Percentiles rank a stretch among this genome's conserved stretches.
Conservation (phyloP, 2,797 vertebrate species). For the Peromyscus eremicus region DNA sequence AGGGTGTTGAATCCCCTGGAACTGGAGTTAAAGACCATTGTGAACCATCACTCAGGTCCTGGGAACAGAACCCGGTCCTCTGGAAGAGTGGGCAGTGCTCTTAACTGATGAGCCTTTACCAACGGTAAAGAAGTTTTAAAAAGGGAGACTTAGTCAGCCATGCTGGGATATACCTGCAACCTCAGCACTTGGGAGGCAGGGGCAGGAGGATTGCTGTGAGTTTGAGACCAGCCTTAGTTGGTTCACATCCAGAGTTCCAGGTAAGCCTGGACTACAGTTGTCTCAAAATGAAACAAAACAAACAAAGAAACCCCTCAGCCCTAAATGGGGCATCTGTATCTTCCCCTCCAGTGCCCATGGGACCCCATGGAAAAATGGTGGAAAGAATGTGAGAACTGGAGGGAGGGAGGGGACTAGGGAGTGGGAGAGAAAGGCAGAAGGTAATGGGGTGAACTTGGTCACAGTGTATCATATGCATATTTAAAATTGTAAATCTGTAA, state of each 20-base stretch:
- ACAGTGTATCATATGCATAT: background rate
- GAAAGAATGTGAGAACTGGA: background rate
- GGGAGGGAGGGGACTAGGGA: background rate
- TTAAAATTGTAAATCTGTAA: background rate
- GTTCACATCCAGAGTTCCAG: background rate
- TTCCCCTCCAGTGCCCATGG: background rate
- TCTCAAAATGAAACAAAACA: background rate
- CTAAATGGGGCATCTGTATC: background rate
- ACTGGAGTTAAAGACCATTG: background rate
- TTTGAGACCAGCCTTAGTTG: background rate
- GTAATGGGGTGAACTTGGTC: too few relatives aligned
- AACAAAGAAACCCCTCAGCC: background rate
- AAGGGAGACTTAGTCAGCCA: background rate
- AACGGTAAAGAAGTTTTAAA: background rate
- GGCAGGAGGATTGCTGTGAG: background rate
- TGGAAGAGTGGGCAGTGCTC: background rate
- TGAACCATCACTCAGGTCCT: background rate
- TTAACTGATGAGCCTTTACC: background rate
- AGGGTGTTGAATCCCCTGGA: background rate
- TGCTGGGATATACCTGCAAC: background rate
- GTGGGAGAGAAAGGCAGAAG: background rate
- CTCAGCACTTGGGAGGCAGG: background rate
- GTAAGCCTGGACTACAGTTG: background rate
- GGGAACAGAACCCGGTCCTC: background rate
- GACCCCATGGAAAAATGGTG: background rate